Percentiles rank a stretch among this genome's conserved stretches.
phyloP scores from a whole-genome alignment of 2,113 vertebrate species.

The Dipodomys ordii region DNA sequence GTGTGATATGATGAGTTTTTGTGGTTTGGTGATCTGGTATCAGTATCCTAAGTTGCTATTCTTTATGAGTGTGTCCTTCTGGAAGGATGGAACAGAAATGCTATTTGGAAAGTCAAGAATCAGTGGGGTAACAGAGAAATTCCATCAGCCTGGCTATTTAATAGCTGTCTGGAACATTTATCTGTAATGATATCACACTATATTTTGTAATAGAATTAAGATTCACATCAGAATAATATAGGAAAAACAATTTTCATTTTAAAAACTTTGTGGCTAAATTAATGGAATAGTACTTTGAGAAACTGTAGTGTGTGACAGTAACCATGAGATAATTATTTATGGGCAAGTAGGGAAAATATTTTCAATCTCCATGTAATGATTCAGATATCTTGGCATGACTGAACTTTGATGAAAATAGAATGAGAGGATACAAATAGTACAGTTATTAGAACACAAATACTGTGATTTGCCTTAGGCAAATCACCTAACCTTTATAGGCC shows the following conservation, averaged over 20 bases:
- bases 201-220: background rate
- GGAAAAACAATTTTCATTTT: constrained; percentile 14
- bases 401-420: constrained; percentile 13
- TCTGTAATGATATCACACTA: background rate
- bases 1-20: background rate
- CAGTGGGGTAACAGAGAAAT: background rate
- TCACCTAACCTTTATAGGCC: background rate
- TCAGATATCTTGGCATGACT: background rate
- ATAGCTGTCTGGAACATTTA: background rate
- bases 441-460: background rate
- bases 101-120: background rate
- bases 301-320: background rate
- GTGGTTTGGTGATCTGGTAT: background rate
- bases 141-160: background rate
- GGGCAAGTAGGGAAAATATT: background rate
- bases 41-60: background rate
- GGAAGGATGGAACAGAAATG: background rate
- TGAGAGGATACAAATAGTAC: background rate
- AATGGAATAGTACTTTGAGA: background rate
- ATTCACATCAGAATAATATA: constrained; percentile 33
- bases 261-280: background rate
- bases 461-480: background rate
- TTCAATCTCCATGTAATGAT: constrained; percentile 18
- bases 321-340: constrained; percentile 17
- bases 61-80: background rate